A percentile compares a stretch with the other conserved stretches of the same genome.
These are phyloP conservation scores for Cheumatopsyche charites DNA, from an alignment of 1,140 invertebrate species.

Conservation along the genomic window DNA sequence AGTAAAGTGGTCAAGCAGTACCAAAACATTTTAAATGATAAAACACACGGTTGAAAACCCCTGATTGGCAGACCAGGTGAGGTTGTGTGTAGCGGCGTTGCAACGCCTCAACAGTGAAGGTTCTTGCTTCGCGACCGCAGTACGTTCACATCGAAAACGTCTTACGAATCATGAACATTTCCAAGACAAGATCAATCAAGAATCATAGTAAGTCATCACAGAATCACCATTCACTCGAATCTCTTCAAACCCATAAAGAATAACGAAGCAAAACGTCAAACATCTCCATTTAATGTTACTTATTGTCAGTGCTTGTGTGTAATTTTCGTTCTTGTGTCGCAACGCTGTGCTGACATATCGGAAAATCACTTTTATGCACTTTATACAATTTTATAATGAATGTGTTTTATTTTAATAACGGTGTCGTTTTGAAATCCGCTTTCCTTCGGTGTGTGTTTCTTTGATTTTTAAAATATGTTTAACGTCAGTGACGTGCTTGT, in stretches of 20 bases:
- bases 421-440: too few relatives aligned
- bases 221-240: too few relatives aligned
- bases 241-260: too few relatives aligned
- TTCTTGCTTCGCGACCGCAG: neutral
- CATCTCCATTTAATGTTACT: too few relatives aligned
- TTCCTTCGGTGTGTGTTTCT: too few relatives aligned
- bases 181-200: neutral
- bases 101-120: slow-evolving; percentile 32
- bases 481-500: too few relatives aligned
- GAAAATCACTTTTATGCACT: neutral
- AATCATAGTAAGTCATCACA: too few relatives aligned
- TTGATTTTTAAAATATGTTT: too few relatives aligned
- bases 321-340: neutral
- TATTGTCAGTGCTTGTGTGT: too few relatives aligned
- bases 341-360: neutral
- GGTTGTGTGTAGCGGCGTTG: slow-evolving; percentile 27
- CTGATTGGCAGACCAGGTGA: slow-evolving; percentile 3
- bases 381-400: neutral
- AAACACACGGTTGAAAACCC: neutral
- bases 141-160: neutral
- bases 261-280: too few relatives aligned
- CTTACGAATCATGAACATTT: neutral
- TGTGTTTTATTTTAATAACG: neutral
- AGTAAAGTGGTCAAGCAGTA: neutral
- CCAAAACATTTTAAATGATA: neutral